Conservation (phyloP, 2,797 vertebrate genomes). For the Erpetoichthys calabaricus region DNA sequence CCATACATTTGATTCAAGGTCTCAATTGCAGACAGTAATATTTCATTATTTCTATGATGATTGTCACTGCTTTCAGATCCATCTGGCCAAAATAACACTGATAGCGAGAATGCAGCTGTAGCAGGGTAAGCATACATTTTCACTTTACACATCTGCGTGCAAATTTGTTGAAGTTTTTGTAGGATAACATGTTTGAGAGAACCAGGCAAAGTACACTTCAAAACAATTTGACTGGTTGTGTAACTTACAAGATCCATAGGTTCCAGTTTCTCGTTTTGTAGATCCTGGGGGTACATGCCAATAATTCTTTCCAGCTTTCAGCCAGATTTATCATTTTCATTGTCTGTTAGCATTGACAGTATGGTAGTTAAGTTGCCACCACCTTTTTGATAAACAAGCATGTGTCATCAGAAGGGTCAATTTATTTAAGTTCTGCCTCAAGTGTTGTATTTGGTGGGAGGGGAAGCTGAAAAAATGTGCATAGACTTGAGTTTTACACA, state of each 20-base stretch:
- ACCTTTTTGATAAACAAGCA: slow-evolving; percentile 48
- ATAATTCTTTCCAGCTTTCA: slow-evolving; percentile 40
- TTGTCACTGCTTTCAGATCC: slow-evolving; percentile 66
- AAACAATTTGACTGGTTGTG: slow-evolving; percentile 45
- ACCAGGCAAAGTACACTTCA: slow-evolving; percentile 42
- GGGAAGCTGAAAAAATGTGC: slow-evolving; percentile 42
- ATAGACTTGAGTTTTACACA: slow-evolving; percentile 38
- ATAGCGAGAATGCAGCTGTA: slow-evolving; percentile 50
- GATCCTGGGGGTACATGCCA: slow-evolving; percentile 42
- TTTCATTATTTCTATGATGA: slow-evolving; percentile 49
- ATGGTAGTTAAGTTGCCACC: slow-evolving; percentile 57
- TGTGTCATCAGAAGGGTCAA: slow-evolving; percentile 41
- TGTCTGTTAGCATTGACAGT: slow-evolving; percentile 46
- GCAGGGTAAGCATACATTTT: slow-evolving; percentile 33
- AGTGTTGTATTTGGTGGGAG: neutral
- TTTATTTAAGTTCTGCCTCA: neutral
- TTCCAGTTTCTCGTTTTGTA: slow-evolving; percentile 25
- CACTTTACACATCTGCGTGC: slow-evolving; percentile 38
- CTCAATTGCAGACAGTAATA: slow-evolving; percentile 32
- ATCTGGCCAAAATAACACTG: slow-evolving; percentile 67
- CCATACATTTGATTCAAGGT: slow-evolving; percentile 29
- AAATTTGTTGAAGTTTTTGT: slow-evolving; percentile 39
- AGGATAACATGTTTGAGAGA: slow-evolving; percentile 31
- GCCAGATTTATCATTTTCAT: slow-evolving; percentile 26
- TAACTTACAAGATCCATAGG: slow-evolving; percentile 50